Evolutionary conservation across 2,797 vertebrate species (phyloP), one percentile per base, ranked within the genome.

Genomic region (Bufotes viridis): DNA sequence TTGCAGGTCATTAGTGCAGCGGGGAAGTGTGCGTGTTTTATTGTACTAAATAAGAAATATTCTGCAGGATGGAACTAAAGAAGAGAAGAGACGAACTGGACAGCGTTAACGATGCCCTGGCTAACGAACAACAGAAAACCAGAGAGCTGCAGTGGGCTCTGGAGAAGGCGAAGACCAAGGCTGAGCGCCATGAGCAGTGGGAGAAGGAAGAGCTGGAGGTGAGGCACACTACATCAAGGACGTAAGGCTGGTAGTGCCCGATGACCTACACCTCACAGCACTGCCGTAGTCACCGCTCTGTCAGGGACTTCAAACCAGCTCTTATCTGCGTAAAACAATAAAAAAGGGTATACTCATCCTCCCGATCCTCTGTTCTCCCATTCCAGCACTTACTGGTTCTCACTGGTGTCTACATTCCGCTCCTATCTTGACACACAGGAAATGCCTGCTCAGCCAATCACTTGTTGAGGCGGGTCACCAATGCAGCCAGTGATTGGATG

Each of bases 161-260:
- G 91, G 97, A 98, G 93, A 98, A 97, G 91, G 96, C 98, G 90
- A 96, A 92, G 89, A 95, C 96, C 90, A 96, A 93, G 89, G 90
- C 92, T 15, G 96, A 96, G 78, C 95, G 93, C 90, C 95, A 24
- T 0, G 94, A 97, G 88, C 96, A 97, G 87, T 94, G 92, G 63
- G 95, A 96, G 90, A 95, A 92, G 92, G 98, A 99, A 92, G 95
- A 98, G 74, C 92, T 98, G 53, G 98, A 99, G 96, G 98, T 99
- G 93, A 81, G 82, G 26, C 15, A 49, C 49, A 24, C 5, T 9
- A 22, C 8, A 34, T 9, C 7, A 9, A 34, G 15, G 29, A 26
- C 18, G 18, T 22, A 12, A 7, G 60, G 60, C 20, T 5, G 60
- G 10, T 22, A 63, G 4, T 5, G 20, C 18, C 5, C 6, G 20